Conservation (phyloP, 2,797 vertebrate genomes). For the Serranus cabrilla region DNA sequence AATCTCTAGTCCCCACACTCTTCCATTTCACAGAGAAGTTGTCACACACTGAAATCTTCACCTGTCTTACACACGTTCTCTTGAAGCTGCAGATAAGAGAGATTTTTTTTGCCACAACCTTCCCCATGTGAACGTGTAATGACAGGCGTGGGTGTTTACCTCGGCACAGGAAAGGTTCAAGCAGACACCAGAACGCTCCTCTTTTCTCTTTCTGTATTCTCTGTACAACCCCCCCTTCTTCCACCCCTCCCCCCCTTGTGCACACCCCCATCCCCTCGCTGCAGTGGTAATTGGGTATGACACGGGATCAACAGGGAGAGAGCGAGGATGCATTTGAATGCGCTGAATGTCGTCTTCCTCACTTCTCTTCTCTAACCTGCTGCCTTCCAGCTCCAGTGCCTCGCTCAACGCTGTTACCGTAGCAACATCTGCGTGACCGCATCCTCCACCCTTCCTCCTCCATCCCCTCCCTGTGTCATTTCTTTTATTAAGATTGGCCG, state of each 20-base stretch:
- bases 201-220: constrained; percentile 55
- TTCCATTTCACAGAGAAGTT: constrained; percentile 19
- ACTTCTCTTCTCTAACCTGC: constrained; percentile 74
- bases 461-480: constrained; percentile 63
- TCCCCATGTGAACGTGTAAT: constrained; percentile 51
- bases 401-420: constrained; percentile 79
- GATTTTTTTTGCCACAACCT: constrained; percentile 48
- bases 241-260: not conserved
- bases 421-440: constrained; percentile 79
- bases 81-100: constrained; percentile 56
- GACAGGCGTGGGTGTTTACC: constrained; percentile 75
- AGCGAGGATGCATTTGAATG: constrained; percentile 77
- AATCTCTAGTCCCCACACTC: constrained; percentile 2
- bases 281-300: constrained; percentile 84
- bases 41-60: constrained; percentile 35
- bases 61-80: constrained; percentile 17
- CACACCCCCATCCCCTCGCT: constrained; percentile 36
- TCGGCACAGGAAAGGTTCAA: constrained; percentile 53
- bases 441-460: constrained; percentile 53
- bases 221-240: constrained; percentile 36
- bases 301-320: constrained; percentile 81
- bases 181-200: constrained; percentile 46
- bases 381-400: constrained; percentile 69
- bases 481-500: constrained; percentile 81
- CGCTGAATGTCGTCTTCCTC: constrained; percentile 67